Evolutionary conservation across 2,113 vertebrate species (phyloP), one percentile per base, ranked within the genome.

Genomic region (Ophthalmolycus amberensis): DNA sequence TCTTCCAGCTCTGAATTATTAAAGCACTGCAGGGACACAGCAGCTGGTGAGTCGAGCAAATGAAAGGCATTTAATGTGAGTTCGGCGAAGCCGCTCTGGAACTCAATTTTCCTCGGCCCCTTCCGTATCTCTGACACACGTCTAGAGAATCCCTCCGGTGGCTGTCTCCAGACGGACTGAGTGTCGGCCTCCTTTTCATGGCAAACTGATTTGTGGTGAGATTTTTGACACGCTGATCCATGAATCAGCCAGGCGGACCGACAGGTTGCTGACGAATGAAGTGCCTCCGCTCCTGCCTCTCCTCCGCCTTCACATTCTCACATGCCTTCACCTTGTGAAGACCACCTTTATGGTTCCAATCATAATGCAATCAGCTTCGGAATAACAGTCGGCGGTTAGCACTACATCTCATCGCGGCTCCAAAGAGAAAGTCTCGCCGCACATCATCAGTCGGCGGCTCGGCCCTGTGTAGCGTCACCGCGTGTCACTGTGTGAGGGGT

Each of bases 231-330:
- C 92, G 87, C 50, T 88, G 89, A 74, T 90, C 87, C 81, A 79
- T 88, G 86, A 90, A 90, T 93, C 93, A 89, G 67, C 40, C 50
- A 14, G 56, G 79, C 77, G 12, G 67, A 8, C 74, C 4, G 90
- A 91, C 88, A 77, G 84, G 72, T 58, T 59, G 87, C 76, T 92
- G 93, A 93, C 70, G 62, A 83, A 93, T 90, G 88, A 79, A 90
- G 86, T 86, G 89, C 56, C 75, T 16, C 83, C 9, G 4, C 52
- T 86, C 63, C 83, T 9, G 69, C 59, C 72, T 69, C 84, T 38
- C 60, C 75, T 84, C 75, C 12, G 37, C 52, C 25, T 44, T 77
- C 70, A 54, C 85, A 3, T 77, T 86, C 77, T 82, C 88, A 29
- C 84, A 86, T 69, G 63, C 75, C 70, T 70, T 56, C 84, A 62